Evolutionary conservation across 64 coral and sea anemone genomes (phyloP), one percentile per base, ranked within the genome.

Genomic region (Montipora cactus): DNA sequence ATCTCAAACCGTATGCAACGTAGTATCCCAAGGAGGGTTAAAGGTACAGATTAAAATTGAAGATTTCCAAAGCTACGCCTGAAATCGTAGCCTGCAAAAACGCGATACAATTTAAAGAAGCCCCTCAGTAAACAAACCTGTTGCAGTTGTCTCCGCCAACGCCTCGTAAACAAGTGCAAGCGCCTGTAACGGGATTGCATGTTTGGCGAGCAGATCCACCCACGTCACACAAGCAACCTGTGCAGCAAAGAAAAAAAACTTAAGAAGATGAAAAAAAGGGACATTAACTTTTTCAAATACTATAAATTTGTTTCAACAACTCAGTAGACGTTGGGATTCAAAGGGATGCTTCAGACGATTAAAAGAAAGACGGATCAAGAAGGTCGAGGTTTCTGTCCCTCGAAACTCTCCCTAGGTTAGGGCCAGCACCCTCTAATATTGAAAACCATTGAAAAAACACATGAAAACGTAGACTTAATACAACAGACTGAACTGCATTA

Each of bases 181-280:
- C 72, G 12, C 89, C 95, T 16, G 91, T 96, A 47, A 87, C 57
- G 8, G 46, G 44, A 53, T 99, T 93, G 87, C 98, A 99, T 4
- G 79, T 77, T 55, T 18, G 49, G 15, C 80, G 75, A 19, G 75
- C 85, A 52, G 95, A 95, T 12, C 92, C 95, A 12, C 98, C 98
- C 6, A 5, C 74, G 28, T 99, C 94, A 89, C 98, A 99, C 8
- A 80, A 84, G 59, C 98, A 99, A 25, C 87, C 98, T 99, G 67
- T 11, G 16, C n/a, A 18, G 64, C 13, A 11, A 15, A 14, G 9
- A 64, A 16, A 11, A 12, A 16, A 14, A 64, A 14, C 11, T 4
- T 55, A 5, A 55, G 0, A 55, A 37, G 37, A 37, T 37, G 37
- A 37, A 37, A 37, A 37, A 37, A 37, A 37, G 37, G 37, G 37